Evolutionary conservation across 2,113 vertebrate species (phyloP).

Genomic region (Dermatemys mawii): DNA sequence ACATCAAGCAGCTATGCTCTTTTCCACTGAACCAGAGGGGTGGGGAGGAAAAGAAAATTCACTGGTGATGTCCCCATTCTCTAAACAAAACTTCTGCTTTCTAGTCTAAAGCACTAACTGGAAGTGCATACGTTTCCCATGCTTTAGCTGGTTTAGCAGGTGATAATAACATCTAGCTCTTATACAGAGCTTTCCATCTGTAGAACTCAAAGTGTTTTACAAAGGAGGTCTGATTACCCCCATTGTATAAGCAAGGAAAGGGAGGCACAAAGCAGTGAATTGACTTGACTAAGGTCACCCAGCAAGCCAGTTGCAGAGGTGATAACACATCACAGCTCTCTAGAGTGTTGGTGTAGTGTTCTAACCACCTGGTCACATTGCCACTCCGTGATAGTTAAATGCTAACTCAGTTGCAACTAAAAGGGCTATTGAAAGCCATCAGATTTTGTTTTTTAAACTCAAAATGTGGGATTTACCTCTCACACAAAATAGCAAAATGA

Average conservation of each 20-base stretch:
- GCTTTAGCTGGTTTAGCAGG: not conserved
- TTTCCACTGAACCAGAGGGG: not conserved
- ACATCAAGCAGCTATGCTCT: not conserved
- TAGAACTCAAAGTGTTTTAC: not conserved
- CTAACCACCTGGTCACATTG: not conserved
- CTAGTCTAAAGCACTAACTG: not conserved
- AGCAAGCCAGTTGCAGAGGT: not conserved
- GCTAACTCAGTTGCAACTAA: not conserved
- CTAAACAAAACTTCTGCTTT: not conserved
- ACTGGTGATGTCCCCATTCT: not conserved
- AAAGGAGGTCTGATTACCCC: not conserved
- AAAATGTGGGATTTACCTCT: not conserved
- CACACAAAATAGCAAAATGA: not conserved
- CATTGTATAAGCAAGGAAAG: fast-evolving
- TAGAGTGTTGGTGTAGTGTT: not conserved
- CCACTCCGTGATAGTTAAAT: not conserved
- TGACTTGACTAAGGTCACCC: not conserved
- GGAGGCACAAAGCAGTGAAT: not conserved
- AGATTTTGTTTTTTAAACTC: not conserved
- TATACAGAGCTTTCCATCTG: not conserved
- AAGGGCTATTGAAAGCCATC: fast-evolving
- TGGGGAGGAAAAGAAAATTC: too few relatives aligned
- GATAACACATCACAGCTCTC: not conserved
- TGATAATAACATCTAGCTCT: not conserved
- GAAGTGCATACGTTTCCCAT: not conserved